These are phyloP conservation scores for Spodoptera litura DNA, from an alignment of 1,140 invertebrate genomes.

Conservation along the genomic window DNA sequence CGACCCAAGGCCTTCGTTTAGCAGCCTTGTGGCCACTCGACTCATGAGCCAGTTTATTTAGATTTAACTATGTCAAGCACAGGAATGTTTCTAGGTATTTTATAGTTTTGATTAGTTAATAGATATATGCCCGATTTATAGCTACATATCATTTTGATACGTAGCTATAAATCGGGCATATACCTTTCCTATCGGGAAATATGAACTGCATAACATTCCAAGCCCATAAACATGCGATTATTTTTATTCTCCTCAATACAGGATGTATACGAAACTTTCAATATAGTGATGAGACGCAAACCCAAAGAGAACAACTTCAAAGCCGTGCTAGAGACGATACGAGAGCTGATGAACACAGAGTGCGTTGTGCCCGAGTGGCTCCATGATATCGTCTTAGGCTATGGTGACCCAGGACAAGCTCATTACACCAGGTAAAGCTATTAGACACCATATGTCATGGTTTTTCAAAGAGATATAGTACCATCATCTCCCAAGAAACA, in stretches of 20 bases:
- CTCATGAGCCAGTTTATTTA: too few species aligned
- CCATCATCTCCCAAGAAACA: too few species aligned
- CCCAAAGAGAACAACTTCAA: constrained; percentile 99
- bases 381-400: constrained; percentile 98
- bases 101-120: too few species aligned
- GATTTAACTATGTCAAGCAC: too few species aligned
- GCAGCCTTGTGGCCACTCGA: too few species aligned
- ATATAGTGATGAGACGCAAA: constrained; percentile 98
- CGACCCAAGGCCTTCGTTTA: too few species aligned
- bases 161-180: too few species aligned
- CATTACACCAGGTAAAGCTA: constrained; percentile 93
- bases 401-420: constrained; percentile 98
- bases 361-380: constrained; percentile 99
- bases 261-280: constrained; percentile 99
- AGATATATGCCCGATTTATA: too few species aligned
- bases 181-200: neutral
- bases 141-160: neutral
- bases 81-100: too few species aligned
- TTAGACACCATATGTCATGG: too few species aligned
- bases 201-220: neutral
- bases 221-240: neutral
- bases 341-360: constrained; percentile 99
- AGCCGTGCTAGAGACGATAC: constrained; percentile 98
- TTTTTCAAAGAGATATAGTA: too few species aligned
- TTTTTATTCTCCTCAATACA: constrained; percentile 65